Base-by-base conservation (phyloP, 2,797 vertebrate genomes). In the Lagorchestes hirsutus region DNA sequence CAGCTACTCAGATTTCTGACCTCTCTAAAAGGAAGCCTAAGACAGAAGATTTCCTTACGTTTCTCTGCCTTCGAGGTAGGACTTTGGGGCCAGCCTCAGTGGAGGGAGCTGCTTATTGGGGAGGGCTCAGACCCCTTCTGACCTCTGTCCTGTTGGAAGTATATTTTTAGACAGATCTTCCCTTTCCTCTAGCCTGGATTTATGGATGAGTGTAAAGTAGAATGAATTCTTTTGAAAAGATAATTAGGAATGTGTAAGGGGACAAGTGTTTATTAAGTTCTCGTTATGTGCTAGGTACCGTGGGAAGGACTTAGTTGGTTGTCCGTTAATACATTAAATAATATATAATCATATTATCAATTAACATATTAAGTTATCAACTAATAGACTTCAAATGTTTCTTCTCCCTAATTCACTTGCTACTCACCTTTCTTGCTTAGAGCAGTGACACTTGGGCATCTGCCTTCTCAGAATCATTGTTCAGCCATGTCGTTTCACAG, bases 1-100 rank as follows among this genome's bases (percentile, higher is more conserved):
- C 99, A 95, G 99, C 99, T 97, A 99, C 99, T 94, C 99, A 99
- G 96, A 99, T 99, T 97, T 99, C 99, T 97, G 99, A 99, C 99
- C 99, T 99, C 99, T 99, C 99, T 97, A 99, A 99, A 98, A 99
- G 99, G 99, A 99, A 99, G 98, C 99, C 99, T 98, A 99, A 99
- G 99, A 99, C 99, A 18, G 99, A 99, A 99, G 99, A 99, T 99
- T 99, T 99, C 98, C 99, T 99, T 98, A 99, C 99, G 94, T 99
- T 99, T 99, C 99, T 99, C 98, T 99, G 99, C 99, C 99, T 99
- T 98, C 99, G 99, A 99, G 99, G 99, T 99, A 99, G 98, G 99
- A 96, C 54, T 93, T 24, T 24, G 0, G 0, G 14, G 55, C 46
- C 92, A 92, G 22, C 22, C 0, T 16, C 2, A 5, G 46, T 55